Percentiles rank a stretch among this genome's conserved stretches.
These are phyloP conservation scores for Phalloptychus januarius DNA, from an alignment of 2,797 vertebrate genomes.

Conservation along the genomic window DNA sequence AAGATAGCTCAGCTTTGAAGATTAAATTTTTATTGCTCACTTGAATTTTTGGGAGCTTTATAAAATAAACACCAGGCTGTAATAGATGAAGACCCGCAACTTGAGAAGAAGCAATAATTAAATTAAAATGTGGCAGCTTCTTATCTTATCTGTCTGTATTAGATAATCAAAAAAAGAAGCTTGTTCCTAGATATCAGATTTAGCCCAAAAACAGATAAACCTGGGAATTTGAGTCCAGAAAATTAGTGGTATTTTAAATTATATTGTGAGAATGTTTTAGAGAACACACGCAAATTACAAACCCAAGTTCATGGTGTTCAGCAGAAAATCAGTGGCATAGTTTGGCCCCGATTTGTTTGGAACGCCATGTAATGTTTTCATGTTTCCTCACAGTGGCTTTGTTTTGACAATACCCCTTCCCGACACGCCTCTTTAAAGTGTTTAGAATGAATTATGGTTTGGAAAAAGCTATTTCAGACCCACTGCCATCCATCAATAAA, in stretches of 20 bases:
- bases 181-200: background rate
- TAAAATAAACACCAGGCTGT: background rate
- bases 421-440: constrained; percentile 24
- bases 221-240: background rate
- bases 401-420: constrained; percentile 37
- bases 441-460: constrained; percentile 38
- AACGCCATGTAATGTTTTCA: constrained; percentile 24
- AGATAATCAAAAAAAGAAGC: background rate
- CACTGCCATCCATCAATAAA: constrained; percentile 44
- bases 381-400: constrained; percentile 35
- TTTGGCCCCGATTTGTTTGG: constrained; percentile 10
- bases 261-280: background rate
- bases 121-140: background rate
- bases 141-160: background rate
- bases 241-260: background rate
- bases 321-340: constrained; percentile 17
- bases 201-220: background rate
- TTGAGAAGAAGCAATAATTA: background rate
- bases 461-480: constrained; percentile 36
- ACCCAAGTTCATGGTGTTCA: constrained; percentile 12
- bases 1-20: background rate
- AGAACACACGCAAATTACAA: background rate
- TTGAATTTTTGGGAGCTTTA: background rate
- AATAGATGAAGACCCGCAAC: background rate
- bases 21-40: background rate